A percentile compares a stretch with the other conserved stretches of the same genome.
Conservation (phyloP, 2,797 vertebrate genomes). For the Pangasius larnaudii region DNA sequence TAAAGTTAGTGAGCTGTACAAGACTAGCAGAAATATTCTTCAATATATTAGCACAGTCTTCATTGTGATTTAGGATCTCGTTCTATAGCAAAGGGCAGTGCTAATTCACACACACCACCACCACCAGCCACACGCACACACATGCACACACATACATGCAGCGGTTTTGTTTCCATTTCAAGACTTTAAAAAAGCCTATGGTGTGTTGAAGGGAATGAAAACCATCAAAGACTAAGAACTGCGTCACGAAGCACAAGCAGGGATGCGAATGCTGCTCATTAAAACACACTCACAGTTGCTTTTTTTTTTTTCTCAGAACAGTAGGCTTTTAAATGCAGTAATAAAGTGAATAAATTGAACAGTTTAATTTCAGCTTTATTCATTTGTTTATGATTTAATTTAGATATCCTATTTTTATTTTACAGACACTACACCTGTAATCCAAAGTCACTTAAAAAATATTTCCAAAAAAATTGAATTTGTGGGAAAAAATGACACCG, state of each 20-base stretch:
- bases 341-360: neutral
- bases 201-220: constrained; percentile 2
- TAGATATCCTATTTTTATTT: neutral
- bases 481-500: neutral
- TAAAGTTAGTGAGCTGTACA: neutral
- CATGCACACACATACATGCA: neutral
- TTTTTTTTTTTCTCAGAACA: neutral
- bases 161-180: neutral
- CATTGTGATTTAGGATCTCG: neutral
- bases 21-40: neutral
- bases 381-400: neutral
- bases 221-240: neutral
- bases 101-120: neutral
- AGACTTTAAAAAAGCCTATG: neutral
- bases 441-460: neutral
- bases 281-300: neutral
- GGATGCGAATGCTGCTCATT: neutral
- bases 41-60: neutral
- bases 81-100: neutral
- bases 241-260: neutral
- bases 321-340: neutral
- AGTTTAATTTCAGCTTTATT: neutral
- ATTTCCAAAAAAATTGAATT: neutral
- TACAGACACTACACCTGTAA: neutral
- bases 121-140: neutral